Conservation (phyloP, 2,113 vertebrate species). For the Hippocampus comes region DNA sequence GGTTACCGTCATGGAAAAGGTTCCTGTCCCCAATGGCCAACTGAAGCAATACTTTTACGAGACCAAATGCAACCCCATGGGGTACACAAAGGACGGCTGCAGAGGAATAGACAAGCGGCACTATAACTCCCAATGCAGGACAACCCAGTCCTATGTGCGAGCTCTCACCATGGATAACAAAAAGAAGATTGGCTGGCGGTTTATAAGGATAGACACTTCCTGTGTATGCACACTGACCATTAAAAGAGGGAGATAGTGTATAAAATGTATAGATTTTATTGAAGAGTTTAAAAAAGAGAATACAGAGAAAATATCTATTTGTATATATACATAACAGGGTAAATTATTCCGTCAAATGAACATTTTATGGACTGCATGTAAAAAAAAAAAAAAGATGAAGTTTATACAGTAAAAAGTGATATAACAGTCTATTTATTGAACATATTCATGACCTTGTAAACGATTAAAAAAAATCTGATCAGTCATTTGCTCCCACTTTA, state of each 20-base stretch:
- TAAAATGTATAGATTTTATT: constrained; percentile 98
- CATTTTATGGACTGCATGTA: constrained; percentile 99
- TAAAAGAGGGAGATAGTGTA: constrained; percentile 99
- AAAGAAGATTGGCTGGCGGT: constrained; percentile 98
- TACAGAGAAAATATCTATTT: constrained; percentile 98
- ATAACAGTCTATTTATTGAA: constrained; percentile 99
- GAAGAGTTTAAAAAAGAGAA: constrained; percentile 90
- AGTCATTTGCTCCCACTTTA: constrained; percentile 97
- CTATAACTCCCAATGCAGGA: constrained; percentile 99
- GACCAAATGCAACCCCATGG: constrained; percentile 99
- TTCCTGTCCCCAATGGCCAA: constrained; percentile 96
- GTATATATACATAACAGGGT: constrained; percentile 99
- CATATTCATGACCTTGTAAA: constrained; percentile 98
- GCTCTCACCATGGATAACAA: constrained; percentile 99
- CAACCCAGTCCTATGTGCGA: constrained; percentile 98
- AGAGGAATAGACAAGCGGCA: constrained; percentile 99
- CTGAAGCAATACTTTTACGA: constrained; percentile 99
- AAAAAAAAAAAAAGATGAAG: constrained; percentile 83
- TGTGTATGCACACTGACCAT: constrained; percentile 99
- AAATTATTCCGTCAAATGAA: constrained; percentile 99
- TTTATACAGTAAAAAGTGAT: constrained; percentile 99
- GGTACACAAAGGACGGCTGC: constrained; percentile 98
- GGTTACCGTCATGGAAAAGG: constrained; percentile 96
- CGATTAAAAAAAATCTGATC: constrained; percentile 85
- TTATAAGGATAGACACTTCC: constrained; percentile 99